Conservation (phyloP, 2,797 vertebrate genomes). For the Epinephelus awoara region DNA sequence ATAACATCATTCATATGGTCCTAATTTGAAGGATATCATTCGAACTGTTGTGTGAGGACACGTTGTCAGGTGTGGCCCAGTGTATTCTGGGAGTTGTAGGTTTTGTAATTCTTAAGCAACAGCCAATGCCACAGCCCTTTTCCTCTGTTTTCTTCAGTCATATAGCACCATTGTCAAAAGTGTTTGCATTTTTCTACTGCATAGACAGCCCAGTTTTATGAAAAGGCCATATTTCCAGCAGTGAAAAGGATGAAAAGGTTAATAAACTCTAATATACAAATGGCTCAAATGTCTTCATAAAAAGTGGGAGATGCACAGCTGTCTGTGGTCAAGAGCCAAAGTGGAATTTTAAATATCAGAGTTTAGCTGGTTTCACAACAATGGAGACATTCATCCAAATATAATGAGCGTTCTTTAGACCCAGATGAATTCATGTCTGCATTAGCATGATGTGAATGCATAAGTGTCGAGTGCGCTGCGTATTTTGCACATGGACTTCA, state of each 20-base stretch:
- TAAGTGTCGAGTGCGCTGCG: background rate
- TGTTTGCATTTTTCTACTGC: no score
- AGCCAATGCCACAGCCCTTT: no score
- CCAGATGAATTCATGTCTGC: background rate
- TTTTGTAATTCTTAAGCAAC: no score
- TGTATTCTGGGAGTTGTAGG: no score
- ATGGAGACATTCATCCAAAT: conserved; percentile 35
- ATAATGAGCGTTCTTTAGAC: background rate
- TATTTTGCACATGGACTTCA: background rate
- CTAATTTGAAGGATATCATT: no score
- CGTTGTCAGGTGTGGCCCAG: no score
- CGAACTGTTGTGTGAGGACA: no score
- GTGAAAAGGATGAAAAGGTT: background rate
- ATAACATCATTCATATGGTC: no score
- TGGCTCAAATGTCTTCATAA: background rate
- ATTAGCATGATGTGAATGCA: conserved; percentile 4
- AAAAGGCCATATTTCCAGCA: no score
- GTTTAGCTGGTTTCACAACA: conserved; percentile 13
- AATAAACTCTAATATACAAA: background rate
- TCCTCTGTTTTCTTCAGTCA: no score
- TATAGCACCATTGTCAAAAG: no score
- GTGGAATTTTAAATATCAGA: conserved; percentile 28
- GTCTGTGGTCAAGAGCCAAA: background rate
- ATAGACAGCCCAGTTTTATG: no score
- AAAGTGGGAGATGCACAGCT: conserved; percentile 5